Percentiles rank a stretch among this genome's conserved stretches.
These are phyloP conservation scores for Cricetomys ansorgei DNA, from an alignment of 2,113 vertebrate species.

Conservation along the genomic window DNA sequence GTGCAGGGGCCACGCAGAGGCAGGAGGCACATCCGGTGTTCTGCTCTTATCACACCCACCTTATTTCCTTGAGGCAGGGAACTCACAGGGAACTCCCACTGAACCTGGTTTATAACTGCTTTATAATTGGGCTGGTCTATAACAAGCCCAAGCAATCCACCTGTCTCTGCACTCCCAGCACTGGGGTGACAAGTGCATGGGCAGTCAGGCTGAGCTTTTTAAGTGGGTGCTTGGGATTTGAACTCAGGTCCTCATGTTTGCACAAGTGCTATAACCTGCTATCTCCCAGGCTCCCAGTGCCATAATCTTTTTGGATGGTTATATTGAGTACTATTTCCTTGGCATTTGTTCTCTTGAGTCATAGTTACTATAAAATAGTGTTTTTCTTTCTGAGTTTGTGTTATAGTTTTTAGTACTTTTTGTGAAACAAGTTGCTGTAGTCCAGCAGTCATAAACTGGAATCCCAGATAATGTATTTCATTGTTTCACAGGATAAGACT, in stretches of 20 bases:
- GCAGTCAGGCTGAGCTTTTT: not conserved
- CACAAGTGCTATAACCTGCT: not conserved
- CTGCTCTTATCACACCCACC: not conserved
- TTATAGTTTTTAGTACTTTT: not conserved
- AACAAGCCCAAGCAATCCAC: not conserved
- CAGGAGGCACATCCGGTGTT: not conserved
- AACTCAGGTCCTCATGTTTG: not conserved
- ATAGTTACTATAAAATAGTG: not conserved
- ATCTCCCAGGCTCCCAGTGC: not conserved
- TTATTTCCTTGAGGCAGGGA: not conserved
- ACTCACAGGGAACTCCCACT: too few relatives aligned
- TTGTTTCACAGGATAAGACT: not conserved
- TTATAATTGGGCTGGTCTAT: not conserved
- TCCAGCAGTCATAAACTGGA: not conserved
- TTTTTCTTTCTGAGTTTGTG: constrained; percentile 18
- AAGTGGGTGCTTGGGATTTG: not conserved
- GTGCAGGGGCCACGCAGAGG: not conserved
- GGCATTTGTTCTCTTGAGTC: not conserved
- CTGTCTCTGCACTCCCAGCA: not conserved
- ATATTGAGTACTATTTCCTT: not conserved
- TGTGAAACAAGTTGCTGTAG: not conserved
- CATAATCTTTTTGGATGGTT: not conserved
- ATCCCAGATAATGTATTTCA: not conserved
- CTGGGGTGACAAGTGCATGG: not conserved
- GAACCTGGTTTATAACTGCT: too few relatives aligned